A percentile compares a stretch with the other conserved stretches of the same genome.
These are phyloP conservation scores for Strix occidentalis DNA, from an alignment of 2,797 vertebrate species.

Conservation along the genomic window DNA sequence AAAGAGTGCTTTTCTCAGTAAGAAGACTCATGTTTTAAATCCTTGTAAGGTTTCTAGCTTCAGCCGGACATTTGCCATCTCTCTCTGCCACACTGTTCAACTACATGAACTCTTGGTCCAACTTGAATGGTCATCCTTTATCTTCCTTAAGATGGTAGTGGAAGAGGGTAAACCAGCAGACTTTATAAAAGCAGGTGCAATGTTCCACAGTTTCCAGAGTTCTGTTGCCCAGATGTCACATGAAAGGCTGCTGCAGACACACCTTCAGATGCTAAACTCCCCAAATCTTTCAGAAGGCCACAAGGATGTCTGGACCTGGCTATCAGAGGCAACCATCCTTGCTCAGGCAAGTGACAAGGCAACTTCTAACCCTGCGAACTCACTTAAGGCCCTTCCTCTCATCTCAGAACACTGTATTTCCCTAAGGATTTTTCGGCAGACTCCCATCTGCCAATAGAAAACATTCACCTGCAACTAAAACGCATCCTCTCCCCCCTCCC, in stretches of 20 bases:
- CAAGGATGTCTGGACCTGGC: not conserved
- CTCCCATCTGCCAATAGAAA: not conserved
- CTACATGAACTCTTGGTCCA: not conserved
- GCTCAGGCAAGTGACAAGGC: not conserved
- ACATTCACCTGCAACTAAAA: not conserved
- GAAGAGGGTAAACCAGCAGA: not conserved
- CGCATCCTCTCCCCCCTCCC: accelerated
- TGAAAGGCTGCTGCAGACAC: not conserved
- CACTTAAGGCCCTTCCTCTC: not conserved
- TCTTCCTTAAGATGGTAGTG: not conserved
- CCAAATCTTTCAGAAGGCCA: not conserved
- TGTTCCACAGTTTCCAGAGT: not conserved
- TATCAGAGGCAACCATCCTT: not conserved
- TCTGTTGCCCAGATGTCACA: not conserved
- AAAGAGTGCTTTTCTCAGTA: not conserved
- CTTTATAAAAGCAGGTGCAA: not conserved
- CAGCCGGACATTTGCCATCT: not conserved
- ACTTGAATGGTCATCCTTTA: not conserved
- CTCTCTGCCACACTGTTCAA: not conserved
- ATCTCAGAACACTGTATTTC: not conserved
- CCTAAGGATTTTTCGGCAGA: not conserved
- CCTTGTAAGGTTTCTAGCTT: not conserved
- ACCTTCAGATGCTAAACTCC: not conserved
- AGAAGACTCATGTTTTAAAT: not conserved
- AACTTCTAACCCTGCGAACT: not conserved